Evolutionary conservation across 2,797 vertebrate genomes (phyloP).

Genomic region (Cottoperca gobio): DNA sequence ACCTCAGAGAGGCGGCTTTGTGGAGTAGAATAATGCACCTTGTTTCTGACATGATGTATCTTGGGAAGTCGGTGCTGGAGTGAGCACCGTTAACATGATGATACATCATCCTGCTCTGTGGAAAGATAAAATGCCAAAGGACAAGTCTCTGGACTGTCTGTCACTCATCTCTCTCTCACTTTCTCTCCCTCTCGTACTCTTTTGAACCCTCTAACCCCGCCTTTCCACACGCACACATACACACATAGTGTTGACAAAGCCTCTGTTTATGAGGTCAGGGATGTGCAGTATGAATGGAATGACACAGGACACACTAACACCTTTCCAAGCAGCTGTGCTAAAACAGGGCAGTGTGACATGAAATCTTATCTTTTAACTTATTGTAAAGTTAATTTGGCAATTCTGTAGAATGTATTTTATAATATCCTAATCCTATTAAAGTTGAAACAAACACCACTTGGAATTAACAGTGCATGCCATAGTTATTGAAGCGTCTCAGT

Average conservation of each 20-base stretch:
- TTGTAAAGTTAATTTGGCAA: constrained; percentile 13
- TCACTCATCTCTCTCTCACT: constrained; percentile 45
- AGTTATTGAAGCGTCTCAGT: constrained; percentile 33
- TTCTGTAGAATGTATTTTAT: constrained; percentile 38
- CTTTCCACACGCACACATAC: constrained; percentile 8
- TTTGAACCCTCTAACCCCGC: constrained; percentile 21
- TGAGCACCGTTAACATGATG: constrained; percentile 26
- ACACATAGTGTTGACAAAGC: constrained; percentile 30
- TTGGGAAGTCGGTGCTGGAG: constrained; percentile 17
- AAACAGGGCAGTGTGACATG: constrained; percentile 5
- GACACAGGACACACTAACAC: constrained; percentile 16
- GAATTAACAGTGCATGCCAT: constrained; percentile 55
- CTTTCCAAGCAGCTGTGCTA: constrained; percentile 26
- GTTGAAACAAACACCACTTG: constrained; percentile 56
- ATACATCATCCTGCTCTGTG: neutral
- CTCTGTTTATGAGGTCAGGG: constrained; percentile 52
- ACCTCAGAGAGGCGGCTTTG: neutral
- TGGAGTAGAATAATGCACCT: constrained; percentile 15
- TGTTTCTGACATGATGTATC: constrained; percentile 27
- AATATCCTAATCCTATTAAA: constrained; percentile 53
- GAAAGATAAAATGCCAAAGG: constrained; percentile 34
- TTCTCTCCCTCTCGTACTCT: constrained; percentile 30
- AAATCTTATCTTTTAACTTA: constrained; percentile 25
- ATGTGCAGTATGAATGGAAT: constrained; percentile 26
- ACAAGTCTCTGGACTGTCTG: constrained; percentile 4